Evolutionary conservation across 2,113 vertebrate species (phyloP).

Genomic region (Pseudorasbora parva): DNA sequence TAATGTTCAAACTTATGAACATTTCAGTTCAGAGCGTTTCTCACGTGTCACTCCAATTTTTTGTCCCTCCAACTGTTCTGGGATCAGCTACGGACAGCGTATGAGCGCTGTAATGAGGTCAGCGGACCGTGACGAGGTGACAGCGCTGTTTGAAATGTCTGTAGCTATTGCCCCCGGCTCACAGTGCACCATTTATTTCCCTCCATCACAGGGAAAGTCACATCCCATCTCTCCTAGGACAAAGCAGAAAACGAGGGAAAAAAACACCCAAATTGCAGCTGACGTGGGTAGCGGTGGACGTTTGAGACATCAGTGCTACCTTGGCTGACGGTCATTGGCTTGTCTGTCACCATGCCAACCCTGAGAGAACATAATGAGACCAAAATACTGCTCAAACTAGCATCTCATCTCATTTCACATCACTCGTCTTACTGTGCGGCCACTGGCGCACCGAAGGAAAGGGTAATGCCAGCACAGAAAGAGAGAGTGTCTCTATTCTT

Average conservation of each 20-base stretch:
- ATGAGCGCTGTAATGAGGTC: slow-evolving; percentile 27
- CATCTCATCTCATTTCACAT: neutral
- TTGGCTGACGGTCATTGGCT: slow-evolving; percentile 37
- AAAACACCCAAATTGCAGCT: slow-evolving; percentile 16
- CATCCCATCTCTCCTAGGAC: slow-evolving; percentile 25
- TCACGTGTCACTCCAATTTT: neutral
- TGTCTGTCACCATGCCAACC: slow-evolving; percentile 54
- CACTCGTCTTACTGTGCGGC: slow-evolving; percentile 5
- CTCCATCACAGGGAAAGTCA: slow-evolving; percentile 24
- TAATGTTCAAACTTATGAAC: neutral
- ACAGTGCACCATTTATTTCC: slow-evolving; percentile 36
- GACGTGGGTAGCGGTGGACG: neutral
- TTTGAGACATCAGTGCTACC: slow-evolving; percentile 36
- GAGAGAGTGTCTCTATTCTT: slow-evolving; percentile 18
- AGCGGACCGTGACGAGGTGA: slow-evolving; percentile 33
- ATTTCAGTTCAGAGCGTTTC: neutral
- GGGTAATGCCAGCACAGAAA: neutral
- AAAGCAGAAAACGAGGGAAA: slow-evolving; percentile 9
- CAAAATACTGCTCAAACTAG: slow-evolving; percentile 13
- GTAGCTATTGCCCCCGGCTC: slow-evolving; percentile 29
- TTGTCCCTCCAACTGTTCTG: neutral
- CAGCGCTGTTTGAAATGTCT: slow-evolving; percentile 38
- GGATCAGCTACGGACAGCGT: slow-evolving; percentile 22
- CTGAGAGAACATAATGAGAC: neutral
- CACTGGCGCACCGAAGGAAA: neutral